Evolutionary conservation across 1,140 invertebrate genomes (phyloP).

Genomic region (Drosophila tani): DNA sequence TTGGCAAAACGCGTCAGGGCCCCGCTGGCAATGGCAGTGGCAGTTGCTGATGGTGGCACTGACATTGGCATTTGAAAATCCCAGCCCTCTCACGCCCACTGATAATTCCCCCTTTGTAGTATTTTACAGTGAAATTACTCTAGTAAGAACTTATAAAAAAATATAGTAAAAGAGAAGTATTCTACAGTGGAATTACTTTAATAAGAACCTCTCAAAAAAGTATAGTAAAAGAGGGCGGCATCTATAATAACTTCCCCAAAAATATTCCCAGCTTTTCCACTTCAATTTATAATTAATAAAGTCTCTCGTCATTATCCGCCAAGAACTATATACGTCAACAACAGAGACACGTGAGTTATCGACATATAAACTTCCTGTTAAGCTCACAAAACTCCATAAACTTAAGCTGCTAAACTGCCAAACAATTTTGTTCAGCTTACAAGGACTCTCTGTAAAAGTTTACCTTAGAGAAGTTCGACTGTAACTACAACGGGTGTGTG

Average conservation of each 20-base stretch:
- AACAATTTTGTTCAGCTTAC: conserved; percentile 8
- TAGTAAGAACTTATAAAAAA: neutral
- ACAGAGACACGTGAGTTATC: neutral
- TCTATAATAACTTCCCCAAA: neutral
- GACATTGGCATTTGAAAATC: conserved; percentile 55
- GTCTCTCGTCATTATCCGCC: neutral
- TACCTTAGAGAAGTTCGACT: conserved; percentile 22
- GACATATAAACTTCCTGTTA: neutral
- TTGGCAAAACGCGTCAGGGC: conserved; percentile 56
- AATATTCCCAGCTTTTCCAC: neutral
- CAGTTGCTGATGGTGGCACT: conserved; percentile 41
- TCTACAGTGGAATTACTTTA: conserved; percentile 2
- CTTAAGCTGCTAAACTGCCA: conserved; percentile 16
- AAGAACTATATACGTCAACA: conserved; percentile 5
- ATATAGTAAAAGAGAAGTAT: neutral
- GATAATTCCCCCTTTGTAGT: conserved; percentile 14
- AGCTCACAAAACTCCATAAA: conserved; percentile 6
- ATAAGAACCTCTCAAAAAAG: neutral
- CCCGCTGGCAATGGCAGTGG: conserved; percentile 52
- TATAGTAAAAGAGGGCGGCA: neutral
- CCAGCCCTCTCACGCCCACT: conserved; percentile 23
- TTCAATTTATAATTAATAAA: neutral
- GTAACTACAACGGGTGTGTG: conserved; percentile 34
- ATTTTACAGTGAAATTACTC: conserved; percentile 9
- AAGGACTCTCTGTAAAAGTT: neutral